Conservation (phyloP, 2,888 invertebrate species). For the Amiota communis region DNA sequence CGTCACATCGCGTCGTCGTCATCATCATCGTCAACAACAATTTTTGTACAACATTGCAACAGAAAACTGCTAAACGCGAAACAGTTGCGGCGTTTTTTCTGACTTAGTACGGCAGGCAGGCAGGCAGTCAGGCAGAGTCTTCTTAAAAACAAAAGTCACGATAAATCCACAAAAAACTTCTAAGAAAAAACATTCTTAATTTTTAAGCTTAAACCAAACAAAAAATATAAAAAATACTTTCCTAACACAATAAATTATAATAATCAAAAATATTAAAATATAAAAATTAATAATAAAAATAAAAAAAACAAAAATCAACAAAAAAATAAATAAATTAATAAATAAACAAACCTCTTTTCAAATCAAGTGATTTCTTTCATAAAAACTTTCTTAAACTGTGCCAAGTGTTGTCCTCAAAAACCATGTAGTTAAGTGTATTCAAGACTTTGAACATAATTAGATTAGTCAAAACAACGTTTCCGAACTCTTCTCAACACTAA, state of each 20-base stretch:
- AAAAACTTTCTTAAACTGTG: too few relatives aligned
- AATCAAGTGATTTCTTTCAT: too few relatives aligned
- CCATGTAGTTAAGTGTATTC: too few relatives aligned
- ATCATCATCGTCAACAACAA: slow-evolving; percentile 66
- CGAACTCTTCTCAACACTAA: slow-evolving; percentile 11
- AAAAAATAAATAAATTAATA: too few relatives aligned
- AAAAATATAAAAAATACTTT: slow-evolving; percentile 37
- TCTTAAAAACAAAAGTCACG: too few relatives aligned
- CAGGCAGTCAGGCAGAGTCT: slow-evolving; percentile 58
- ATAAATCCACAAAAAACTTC: slow-evolving; percentile 58
- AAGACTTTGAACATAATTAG: too few relatives aligned
- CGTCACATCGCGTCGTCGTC: slow-evolving; percentile 45
- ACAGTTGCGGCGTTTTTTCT: slow-evolving; percentile 72
- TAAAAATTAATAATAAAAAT: slow-evolving; percentile 22
- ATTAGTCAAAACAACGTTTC: too few relatives aligned
- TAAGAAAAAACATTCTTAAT: not conserved
- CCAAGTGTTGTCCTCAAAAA: too few relatives aligned
- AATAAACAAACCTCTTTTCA: too few relatives aligned
- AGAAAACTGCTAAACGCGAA: slow-evolving; percentile 73
- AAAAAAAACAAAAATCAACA: slow-evolving; percentile 28
- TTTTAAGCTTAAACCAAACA: slow-evolving; percentile 17
- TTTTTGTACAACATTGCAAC: slow-evolving; percentile 68
- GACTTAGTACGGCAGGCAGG: slow-evolving; percentile 53
- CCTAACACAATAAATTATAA: not conserved
- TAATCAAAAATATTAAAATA: slow-evolving; percentile 29